A percentile compares a stretch with the other conserved stretches of the same genome.
phyloP scores from a whole-genome alignment of 2,888 invertebrate species.

The Gastracanthus pulcherrimus region DNA sequence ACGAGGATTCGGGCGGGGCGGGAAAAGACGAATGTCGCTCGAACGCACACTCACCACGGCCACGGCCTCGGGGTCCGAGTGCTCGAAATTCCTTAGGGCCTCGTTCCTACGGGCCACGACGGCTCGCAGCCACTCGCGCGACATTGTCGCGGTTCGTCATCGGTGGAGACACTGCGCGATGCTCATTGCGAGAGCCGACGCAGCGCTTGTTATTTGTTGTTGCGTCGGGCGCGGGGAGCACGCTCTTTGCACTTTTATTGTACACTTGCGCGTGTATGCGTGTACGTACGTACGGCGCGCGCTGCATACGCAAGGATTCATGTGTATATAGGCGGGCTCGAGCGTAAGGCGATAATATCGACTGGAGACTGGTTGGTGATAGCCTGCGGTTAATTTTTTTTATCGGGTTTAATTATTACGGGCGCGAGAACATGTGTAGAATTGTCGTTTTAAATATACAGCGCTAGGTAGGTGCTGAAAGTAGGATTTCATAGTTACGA shows the following conservation, averaged over 20 bases:
- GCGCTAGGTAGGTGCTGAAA: too few relatives aligned
- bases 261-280: not conserved
- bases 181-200: too few relatives aligned
- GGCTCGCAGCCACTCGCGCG: slow-evolving; percentile 59
- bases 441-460: too few relatives aligned
- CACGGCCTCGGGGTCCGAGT: slow-evolving; percentile 64
- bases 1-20: not conserved
- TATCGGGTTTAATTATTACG: too few relatives aligned
- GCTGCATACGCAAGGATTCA: too few relatives aligned
- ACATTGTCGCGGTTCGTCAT: slow-evolving; percentile 59
- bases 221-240: not conserved
- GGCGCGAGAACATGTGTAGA: too few relatives aligned
- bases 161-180: slow-evolving; percentile 26
- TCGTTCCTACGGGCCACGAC: slow-evolving; percentile 63
- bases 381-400: too few relatives aligned
- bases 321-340: too few relatives aligned
- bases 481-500: too few relatives aligned
- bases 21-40: not conserved
- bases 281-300: not conserved
- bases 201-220: not conserved
- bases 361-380: too few relatives aligned
- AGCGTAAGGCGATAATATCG: too few relatives aligned
- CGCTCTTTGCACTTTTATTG: not conserved
- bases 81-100: slow-evolving; percentile 68
- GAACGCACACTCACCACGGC: slow-evolving; percentile 63